Percentiles rank a stretch among this genome's conserved stretches.
These are phyloP conservation scores for Neotoxoptera formosana DNA, from an alignment of 1,140 invertebrate genomes.

Conservation along the genomic window DNA sequence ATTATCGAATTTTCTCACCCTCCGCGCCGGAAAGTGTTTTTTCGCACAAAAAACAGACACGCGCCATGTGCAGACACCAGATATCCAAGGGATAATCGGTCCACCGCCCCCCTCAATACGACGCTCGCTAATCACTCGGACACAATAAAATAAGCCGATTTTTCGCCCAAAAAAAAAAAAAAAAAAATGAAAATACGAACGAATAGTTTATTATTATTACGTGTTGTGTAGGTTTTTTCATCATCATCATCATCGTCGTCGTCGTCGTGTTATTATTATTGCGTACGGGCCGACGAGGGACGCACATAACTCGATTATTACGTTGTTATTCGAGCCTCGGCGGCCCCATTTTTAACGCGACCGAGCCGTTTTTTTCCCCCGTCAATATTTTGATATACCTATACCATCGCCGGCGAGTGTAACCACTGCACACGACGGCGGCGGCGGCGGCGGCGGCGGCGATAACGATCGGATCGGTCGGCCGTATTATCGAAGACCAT, in stretches of 20 bases:
- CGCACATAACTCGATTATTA: conserved; percentile 52
- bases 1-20: conserved; percentile 56
- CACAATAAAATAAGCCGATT: conserved; percentile 57
- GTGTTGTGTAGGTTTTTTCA: not conserved
- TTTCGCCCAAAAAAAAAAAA: conserved; percentile 36
- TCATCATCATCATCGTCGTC: not conserved
- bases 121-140: conserved; percentile 53
- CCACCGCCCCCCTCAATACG: not conserved
- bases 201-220: conserved; percentile 54
- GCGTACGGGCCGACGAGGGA: not conserved
- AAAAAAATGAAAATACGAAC: not conserved
- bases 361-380: not conserved
- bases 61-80: conserved; percentile 57
- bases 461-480: conserved; percentile 13
- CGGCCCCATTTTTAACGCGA: not conserved
- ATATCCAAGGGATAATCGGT: conserved; percentile 56
- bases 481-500: not conserved
- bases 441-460: not conserved
- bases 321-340: not conserved
- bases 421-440: no score
- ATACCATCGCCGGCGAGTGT: not conserved
- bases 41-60: conserved; percentile 45
- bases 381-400: conserved; percentile 51
- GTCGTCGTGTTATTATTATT: not conserved
- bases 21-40: conserved; percentile 49